Percentiles rank a stretch among this genome's conserved stretches.
These are phyloP conservation scores for Escarpia spicata DNA, from an alignment of 2,888 invertebrate genomes.

Conservation along the genomic window DNA sequence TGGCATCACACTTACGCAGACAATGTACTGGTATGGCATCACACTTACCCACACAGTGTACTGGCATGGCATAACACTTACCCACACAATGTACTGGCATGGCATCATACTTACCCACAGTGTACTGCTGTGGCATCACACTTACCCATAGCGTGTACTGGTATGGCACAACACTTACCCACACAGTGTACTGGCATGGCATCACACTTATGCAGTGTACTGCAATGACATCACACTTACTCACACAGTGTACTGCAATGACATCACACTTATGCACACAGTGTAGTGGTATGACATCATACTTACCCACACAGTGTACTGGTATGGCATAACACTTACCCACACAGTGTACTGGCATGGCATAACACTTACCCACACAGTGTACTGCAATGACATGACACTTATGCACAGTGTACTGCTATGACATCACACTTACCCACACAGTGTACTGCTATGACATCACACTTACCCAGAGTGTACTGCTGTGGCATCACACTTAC, in stretches of 20 bases:
- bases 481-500: constrained; percentile 59
- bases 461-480: constrained; percentile 63
- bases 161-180: constrained; percentile 57
- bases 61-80: no score
- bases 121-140: constrained; percentile 53
- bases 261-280: constrained; percentile 38
- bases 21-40: no score
- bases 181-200: constrained; percentile 62
- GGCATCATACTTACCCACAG: constrained; percentile 59
- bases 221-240: constrained; percentile 54
- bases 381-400: constrained; percentile 61
- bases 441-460: constrained; percentile 36
- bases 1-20: constrained; percentile 42
- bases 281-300: no score
- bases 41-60: no score
- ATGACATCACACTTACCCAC: no score
- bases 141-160: no score
- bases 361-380: constrained; percentile 61
- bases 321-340: constrained; percentile 38
- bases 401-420: constrained; percentile 22
- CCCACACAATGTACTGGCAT: no score
- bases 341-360: constrained; percentile 32
- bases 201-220: not conserved
- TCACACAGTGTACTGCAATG: constrained; percentile 65
- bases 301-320: constrained; percentile 60